Evolutionary conservation across 2,113 vertebrate genomes (phyloP).

Genomic region (Syngnathus scovelli): DNA sequence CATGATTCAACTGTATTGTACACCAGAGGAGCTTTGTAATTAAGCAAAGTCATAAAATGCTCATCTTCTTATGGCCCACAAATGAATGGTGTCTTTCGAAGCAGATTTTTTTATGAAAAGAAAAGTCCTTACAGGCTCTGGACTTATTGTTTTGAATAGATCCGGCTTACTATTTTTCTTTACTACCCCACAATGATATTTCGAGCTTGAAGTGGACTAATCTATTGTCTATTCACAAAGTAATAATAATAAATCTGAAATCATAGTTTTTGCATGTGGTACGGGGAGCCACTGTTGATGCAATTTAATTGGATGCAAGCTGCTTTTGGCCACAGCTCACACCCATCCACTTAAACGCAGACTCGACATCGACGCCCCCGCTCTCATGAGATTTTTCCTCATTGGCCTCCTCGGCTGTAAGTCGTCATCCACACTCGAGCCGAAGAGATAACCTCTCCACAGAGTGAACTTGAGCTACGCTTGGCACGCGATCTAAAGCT

Average conservation of each 20-base stretch:
- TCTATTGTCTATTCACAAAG: too few relatives aligned
- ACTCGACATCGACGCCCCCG: too few relatives aligned
- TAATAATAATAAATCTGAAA: too few relatives aligned
- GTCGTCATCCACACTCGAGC: not conserved
- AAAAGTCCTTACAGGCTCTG: not conserved
- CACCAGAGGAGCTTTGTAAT: conserved; percentile 8
- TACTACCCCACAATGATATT: too few relatives aligned
- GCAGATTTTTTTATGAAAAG: not conserved
- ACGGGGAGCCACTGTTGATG: too few relatives aligned
- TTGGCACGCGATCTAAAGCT: not conserved
- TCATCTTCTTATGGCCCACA: not conserved
- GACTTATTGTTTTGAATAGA: too few relatives aligned
- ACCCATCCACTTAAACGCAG: too few relatives aligned
- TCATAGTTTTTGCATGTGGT: too few relatives aligned
- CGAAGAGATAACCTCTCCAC: not conserved
- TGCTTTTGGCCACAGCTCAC: too few relatives aligned
- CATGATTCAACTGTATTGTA: conserved; percentile 13
- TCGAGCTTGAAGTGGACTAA: too few relatives aligned
- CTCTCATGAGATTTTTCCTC: not conserved
- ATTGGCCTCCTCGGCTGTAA: not conserved
- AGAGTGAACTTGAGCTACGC: not conserved
- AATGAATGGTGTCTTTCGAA: not conserved
- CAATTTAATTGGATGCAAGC: too few relatives aligned
- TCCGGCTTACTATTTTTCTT: too few relatives aligned
- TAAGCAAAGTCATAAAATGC: not conserved